Evolutionary conservation across 2,113 vertebrate genomes (phyloP).

Genomic region (Myotis davidii): DNA sequence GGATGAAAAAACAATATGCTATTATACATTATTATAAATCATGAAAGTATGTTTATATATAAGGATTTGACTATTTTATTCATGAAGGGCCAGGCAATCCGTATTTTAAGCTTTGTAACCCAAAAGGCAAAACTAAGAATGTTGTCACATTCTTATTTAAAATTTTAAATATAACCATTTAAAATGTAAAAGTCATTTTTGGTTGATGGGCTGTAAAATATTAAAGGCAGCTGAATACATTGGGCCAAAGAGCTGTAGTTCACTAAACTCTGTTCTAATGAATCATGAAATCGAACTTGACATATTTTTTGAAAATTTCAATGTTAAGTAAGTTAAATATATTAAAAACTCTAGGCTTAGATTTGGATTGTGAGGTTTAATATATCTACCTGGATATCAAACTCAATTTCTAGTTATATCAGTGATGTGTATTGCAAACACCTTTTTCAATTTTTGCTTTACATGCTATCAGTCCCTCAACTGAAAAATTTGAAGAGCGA

Average conservation of each 20-base stretch:
- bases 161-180: slow-evolving; percentile 33
- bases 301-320: background rate
- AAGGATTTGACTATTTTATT: background rate
- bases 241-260: background rate
- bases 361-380: background rate
- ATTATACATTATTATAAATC: background rate
- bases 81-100: background rate
- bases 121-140: background rate
- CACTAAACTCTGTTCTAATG: slow-evolving; percentile 18
- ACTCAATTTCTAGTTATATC: background rate
- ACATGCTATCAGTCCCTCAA: background rate
- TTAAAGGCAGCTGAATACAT: background rate
- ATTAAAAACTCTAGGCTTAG: background rate
- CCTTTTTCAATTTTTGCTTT: background rate
- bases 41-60: background rate
- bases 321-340: background rate
- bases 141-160: background rate
- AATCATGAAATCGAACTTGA: background rate
- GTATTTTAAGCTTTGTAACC: background rate
- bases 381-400: slow-evolving; percentile 2
- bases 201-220: background rate
- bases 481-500: background rate
- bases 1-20: background rate
- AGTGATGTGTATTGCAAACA: background rate
- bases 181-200: background rate